Percentiles rank a stretch among this genome's conserved stretches.
Evolutionary conservation across 2,113 vertebrate species (phyloP).

Genomic region (Cochlearius cochlearius): DNA sequence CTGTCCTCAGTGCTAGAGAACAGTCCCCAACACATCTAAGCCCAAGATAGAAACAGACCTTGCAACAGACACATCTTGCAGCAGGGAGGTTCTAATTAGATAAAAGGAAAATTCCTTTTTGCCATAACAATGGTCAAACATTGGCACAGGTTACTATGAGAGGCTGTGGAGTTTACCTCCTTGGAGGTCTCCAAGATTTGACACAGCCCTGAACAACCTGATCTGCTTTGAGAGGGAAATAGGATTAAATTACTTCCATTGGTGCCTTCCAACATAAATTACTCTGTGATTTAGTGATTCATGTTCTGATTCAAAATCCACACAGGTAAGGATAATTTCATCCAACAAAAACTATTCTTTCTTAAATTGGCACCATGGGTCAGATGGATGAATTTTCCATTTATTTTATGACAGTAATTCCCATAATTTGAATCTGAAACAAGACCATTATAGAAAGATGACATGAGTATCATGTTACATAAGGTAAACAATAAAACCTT

Average conservation of each 20-base stretch:
- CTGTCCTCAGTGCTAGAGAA: not conserved
- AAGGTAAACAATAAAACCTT: not conserved
- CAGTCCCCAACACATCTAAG: not conserved
- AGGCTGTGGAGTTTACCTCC: not conserved
- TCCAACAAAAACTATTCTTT: not conserved
- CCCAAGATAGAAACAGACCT: not conserved
- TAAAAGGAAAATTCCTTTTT: not conserved
- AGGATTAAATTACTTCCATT: not conserved
- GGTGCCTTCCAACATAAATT: not conserved
- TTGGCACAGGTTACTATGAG: not conserved
- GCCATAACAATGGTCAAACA: not conserved
- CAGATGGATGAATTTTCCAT: not conserved
- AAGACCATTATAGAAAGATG: not conserved
- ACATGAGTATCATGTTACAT: not conserved
- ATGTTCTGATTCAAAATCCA: not conserved
- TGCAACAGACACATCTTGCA: not conserved
- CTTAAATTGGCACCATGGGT: not conserved
- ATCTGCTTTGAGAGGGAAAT: not conserved
- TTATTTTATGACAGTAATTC: not conserved
- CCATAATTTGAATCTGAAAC: not conserved
- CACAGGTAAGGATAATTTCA: not conserved
- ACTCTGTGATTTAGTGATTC: not conserved
- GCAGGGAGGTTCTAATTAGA: not conserved
- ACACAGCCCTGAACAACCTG: not conserved
- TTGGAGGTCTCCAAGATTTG: not conserved